Evolutionary conservation across 2,113 vertebrate genomes (phyloP).

Genomic region (Corythoichthys intestinalis): DNA sequence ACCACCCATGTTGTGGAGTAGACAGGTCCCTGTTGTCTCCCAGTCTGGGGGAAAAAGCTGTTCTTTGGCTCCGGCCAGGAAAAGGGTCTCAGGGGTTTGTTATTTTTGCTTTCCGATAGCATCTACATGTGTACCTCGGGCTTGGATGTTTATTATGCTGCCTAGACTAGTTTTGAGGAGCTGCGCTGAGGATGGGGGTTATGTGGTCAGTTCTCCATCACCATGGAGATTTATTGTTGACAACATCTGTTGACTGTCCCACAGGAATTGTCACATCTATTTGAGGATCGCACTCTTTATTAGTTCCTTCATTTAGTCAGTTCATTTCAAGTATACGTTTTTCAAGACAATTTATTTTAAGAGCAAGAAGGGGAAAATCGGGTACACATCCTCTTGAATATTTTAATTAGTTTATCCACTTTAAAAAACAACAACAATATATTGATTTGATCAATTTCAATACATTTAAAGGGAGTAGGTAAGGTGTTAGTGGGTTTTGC

Average conservation of each 20-base stretch:
- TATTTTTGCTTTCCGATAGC: constrained; percentile 82
- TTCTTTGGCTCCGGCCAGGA: constrained; percentile 85
- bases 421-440: too few relatives aligned
- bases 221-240: constrained; percentile 67
- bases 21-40: constrained; percentile 46
- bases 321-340: background rate
- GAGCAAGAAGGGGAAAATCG: background rate
- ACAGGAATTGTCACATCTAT: constrained; percentile 79
- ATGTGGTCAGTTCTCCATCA: constrained; percentile 37
- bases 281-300: constrained; percentile 23
- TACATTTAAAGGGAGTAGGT: background rate
- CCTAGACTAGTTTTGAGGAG: constrained; percentile 53
- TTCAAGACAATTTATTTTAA: background rate
- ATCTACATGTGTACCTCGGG: constrained; percentile 74
- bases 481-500: background rate
- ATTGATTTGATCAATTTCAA: background rate
- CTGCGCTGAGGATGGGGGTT: constrained; percentile 40
- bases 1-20: constrained; percentile 52
- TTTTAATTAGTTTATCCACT: background rate
- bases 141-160: constrained; percentile 70
- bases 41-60: constrained; percentile 76
- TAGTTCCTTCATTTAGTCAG: background rate
- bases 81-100: constrained; percentile 81
- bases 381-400: background rate
- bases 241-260: constrained; percentile 76